These are phyloP conservation scores for Amia ocellicauda DNA, from an alignment of 2,113 vertebrate genomes.

Conservation along the genomic window DNA sequence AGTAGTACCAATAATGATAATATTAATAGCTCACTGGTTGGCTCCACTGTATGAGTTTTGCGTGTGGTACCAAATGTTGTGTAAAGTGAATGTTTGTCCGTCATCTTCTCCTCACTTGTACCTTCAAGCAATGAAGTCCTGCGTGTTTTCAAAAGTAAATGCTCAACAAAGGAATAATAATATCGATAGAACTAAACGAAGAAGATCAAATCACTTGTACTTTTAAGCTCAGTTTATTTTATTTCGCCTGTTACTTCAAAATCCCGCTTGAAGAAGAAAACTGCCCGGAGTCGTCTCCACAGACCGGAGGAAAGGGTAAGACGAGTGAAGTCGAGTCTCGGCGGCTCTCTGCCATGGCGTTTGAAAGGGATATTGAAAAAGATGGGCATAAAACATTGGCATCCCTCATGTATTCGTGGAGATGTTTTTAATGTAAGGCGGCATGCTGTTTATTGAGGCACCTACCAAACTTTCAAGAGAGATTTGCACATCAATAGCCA, in stretches of 20 bases:
- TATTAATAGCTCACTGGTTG: no score
- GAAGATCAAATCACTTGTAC: not conserved
- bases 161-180: not conserved
- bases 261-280: slow-evolving; percentile 56
- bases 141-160: not conserved
- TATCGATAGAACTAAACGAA: not conserved
- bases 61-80: no score
- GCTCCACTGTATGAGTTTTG: no score
- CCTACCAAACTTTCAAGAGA: slow-evolving; percentile 14
- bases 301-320: slow-evolving; percentile 40
- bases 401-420: slow-evolving; percentile 34
- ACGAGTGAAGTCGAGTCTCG: slow-evolving; percentile 48
- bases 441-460: slow-evolving; percentile 27
- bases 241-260: slow-evolving; percentile 39
- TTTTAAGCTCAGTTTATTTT: slow-evolving; percentile 24
- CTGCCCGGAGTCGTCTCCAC: slow-evolving; percentile 44
- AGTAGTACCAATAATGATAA: no score
- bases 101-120: not conserved
- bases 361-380: slow-evolving; percentile 44
- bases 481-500: slow-evolving; percentile 47
- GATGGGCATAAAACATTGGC: slow-evolving; percentile 31
- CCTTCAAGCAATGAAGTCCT: not conserved
- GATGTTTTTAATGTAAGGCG: slow-evolving; percentile 42
- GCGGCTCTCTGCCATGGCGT: slow-evolving; percentile 35
- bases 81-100: no score